Percentiles rank a stretch among this genome's conserved stretches.
phyloP scores from a whole-genome alignment of 2,888 invertebrate species.

The Linnaemya vulpina region DNA sequence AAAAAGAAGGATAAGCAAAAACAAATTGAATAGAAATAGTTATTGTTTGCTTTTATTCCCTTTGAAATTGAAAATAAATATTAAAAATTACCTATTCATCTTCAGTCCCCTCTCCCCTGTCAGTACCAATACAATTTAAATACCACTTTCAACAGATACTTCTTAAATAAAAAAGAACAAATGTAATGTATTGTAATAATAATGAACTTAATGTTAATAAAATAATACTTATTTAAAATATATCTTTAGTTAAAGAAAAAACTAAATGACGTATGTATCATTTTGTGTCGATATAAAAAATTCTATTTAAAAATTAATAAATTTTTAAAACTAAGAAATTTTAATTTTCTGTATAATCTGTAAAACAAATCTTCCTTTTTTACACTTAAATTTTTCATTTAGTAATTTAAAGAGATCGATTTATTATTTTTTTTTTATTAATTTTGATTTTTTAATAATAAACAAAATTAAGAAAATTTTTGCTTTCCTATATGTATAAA shows the following conservation, averaged over 20 bases:
- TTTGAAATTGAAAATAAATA: conserved; percentile 34
- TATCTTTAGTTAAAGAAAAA: conserved; percentile 62
- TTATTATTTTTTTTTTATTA: conserved; percentile 20
- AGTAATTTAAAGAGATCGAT: conserved; percentile 1
- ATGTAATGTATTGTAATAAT: conserved; percentile 67
- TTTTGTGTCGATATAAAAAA: conserved; percentile 60
- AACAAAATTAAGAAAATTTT: conserved; percentile 51
- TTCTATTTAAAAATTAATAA: conserved; percentile 39
- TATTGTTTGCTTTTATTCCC: conserved; percentile 63
- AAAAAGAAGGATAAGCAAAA: conserved; percentile 20
- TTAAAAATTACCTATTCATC: conserved; percentile 18
- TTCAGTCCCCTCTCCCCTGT: not conserved
- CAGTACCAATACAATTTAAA: conserved; percentile 30
- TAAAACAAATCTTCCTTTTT: not conserved
- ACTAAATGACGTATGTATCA: conserved; percentile 50
- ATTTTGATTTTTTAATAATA: not conserved
- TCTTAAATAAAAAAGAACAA: conserved; percentile 24
- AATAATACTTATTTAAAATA: conserved; percentile 63
- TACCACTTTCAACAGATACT: conserved; percentile 2
- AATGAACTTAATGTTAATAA: conserved; percentile 58
- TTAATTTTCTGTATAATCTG: conserved; percentile 11
- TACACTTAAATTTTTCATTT: not conserved
- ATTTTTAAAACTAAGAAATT: conserved; percentile 22
- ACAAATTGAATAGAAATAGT: conserved; percentile 45
- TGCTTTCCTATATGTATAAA: conserved; percentile 67